These are phyloP conservation scores for Reticulitermes speratus DNA, from an alignment of 1,140 invertebrate genomes.

Conservation along the genomic window DNA sequence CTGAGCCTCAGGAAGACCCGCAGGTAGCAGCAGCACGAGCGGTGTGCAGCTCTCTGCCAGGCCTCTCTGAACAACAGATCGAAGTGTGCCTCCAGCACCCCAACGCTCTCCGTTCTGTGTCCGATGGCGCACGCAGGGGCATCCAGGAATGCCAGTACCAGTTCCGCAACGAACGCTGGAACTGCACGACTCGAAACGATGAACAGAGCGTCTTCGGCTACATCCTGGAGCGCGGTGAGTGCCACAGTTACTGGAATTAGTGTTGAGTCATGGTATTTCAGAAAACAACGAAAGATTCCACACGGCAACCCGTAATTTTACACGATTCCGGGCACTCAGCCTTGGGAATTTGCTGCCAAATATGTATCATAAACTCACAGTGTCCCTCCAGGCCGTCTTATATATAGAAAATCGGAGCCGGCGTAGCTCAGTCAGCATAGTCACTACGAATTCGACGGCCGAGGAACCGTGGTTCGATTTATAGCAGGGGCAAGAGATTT, in stretches of 20 bases:
- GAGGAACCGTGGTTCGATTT: too few relatives aligned
- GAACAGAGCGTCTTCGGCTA: conserved; percentile 50
- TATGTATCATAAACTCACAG: too few relatives aligned
- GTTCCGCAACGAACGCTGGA: conserved; percentile 60
- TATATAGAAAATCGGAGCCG: too few relatives aligned
- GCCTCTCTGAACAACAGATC: conserved; percentile 51
- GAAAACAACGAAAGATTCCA: too few relatives aligned
- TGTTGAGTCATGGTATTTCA: background rate
- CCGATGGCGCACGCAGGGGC: conserved; percentile 54
- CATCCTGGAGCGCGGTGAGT: conserved; percentile 48
- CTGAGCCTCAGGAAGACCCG: conserved; percentile 39
- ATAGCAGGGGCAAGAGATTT: too few relatives aligned
- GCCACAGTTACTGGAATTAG: background rate
- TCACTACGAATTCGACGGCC: too few relatives aligned
- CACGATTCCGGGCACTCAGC: too few relatives aligned
- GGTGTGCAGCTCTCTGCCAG: conserved; percentile 43
- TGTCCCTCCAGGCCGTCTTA: too few relatives aligned
- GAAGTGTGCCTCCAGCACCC: conserved; percentile 55
- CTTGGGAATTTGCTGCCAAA: too few relatives aligned
- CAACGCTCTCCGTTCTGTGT: conserved; percentile 52
- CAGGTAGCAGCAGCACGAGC: conserved; percentile 40
- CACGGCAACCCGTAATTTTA: too few relatives aligned
- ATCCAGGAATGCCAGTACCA: conserved; percentile 59
- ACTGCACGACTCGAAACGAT: conserved; percentile 51
- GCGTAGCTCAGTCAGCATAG: too few relatives aligned